Evolutionary conservation across 2,888 invertebrate species (phyloP).

Genomic region (Drosophila demipolita): DNA sequence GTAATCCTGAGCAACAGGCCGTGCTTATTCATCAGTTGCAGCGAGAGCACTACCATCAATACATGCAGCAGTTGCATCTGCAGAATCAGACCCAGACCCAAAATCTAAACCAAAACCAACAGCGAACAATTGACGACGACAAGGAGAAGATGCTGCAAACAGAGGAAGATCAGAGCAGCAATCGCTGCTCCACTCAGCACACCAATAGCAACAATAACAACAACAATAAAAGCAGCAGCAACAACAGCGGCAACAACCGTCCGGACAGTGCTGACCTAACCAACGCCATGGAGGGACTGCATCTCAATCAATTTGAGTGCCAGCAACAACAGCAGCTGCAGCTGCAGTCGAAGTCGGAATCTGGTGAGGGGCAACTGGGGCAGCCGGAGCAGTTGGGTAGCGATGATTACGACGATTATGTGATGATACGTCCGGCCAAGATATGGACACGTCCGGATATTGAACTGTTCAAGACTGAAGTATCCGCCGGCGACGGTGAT

Average conservation of each 20-base stretch:
- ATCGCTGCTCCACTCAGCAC: conserved; percentile 5
- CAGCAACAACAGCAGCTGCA: conserved; percentile 46
- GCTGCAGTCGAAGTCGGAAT: conserved; percentile 11
- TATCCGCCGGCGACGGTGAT: conserved; percentile 92
- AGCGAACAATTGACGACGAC: conserved; percentile 8
- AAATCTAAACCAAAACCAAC: conserved; percentile 35
- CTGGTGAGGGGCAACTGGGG: conserved; percentile 33
- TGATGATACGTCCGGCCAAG: conserved; percentile 90
- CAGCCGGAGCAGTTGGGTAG: conserved; percentile 43
- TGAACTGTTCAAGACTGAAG: conserved; percentile 94
- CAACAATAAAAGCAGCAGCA: conserved; percentile 1
- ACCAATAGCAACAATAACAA: conserved; percentile 33
- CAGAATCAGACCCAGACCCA: conserved; percentile 69
- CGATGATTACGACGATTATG: conserved; percentile 84
- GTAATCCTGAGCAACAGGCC: conserved; percentile 95
- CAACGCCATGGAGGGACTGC: conserved; percentile 49
- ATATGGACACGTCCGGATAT: conserved; percentile 98
- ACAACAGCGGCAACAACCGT: conserved; percentile 23
- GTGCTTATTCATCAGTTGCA: conserved; percentile 97
- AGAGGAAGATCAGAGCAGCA: conserved; percentile 13
- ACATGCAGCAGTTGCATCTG: conserved; percentile 95
- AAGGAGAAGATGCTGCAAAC: conserved; percentile 10
- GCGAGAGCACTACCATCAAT: conserved; percentile 99
- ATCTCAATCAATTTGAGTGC: conserved; percentile 67
- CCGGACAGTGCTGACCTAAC: conserved; percentile 31